A percentile compares a stretch with the other conserved stretches of the same genome.
These are phyloP conservation scores for Sebastes paucispinis DNA, from an alignment of 2,797 vertebrate species.

Conservation along the genomic window DNA sequence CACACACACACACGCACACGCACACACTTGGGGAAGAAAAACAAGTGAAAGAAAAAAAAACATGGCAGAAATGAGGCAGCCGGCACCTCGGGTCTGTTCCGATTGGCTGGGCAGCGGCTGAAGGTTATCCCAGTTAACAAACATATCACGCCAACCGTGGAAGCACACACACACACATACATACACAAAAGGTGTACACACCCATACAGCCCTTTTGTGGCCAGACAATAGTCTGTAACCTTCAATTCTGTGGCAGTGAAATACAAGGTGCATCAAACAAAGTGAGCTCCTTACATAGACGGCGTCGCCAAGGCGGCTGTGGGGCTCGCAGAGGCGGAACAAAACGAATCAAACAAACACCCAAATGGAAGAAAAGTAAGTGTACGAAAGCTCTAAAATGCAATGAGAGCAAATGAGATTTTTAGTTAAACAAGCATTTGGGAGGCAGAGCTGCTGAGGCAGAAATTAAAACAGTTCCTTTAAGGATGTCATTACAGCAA, in stretches of 20 bases:
- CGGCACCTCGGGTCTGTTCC: conserved; percentile 67
- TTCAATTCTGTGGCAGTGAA: conserved; percentile 51
- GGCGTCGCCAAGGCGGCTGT: background rate
- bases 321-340: background rate
- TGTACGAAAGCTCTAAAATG: background rate
- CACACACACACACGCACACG: background rate
- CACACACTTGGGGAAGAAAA: conserved; percentile 4
- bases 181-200: conserved; percentile 19
- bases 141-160: conserved; percentile 63
- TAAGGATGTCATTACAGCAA: background rate
- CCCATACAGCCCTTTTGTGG: conserved; percentile 45
- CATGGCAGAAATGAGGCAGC: conserved; percentile 61
- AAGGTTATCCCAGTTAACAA: conserved; percentile 78
- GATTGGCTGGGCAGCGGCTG: conserved; percentile 74
- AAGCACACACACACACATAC: conserved; percentile 6
- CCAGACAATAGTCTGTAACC: conserved; percentile 60
- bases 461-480: background rate
- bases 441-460: background rate
- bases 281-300: conserved; percentile 11
- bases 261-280: conserved; percentile 37
- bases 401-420: background rate
- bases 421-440: background rate
- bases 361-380: background rate
- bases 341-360: background rate
- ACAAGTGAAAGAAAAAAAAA: conserved; percentile 30